phyloP scores from a whole-genome alignment of 2,113 vertebrate genomes.

The Platysteira castanea region DNA sequence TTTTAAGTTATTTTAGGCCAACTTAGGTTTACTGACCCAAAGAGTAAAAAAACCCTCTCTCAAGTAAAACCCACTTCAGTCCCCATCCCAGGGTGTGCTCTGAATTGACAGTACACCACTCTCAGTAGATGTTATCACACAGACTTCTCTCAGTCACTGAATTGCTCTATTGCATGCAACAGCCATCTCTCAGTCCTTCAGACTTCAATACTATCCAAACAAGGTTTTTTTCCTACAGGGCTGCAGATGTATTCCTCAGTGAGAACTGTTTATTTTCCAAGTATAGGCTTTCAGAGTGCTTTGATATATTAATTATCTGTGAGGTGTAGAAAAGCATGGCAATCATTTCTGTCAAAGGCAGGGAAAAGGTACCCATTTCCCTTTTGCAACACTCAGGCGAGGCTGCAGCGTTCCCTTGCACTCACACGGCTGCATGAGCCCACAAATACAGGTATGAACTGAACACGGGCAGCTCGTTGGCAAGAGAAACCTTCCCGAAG shows the following conservation, averaged over 20 bases:
- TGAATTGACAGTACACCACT: background rate
- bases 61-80: background rate
- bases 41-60: background rate
- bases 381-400: background rate
- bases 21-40: background rate
- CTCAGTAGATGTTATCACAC: background rate
- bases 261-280: background rate
- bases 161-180: background rate
- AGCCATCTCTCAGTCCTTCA: background rate
- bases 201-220: background rate
- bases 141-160: background rate
- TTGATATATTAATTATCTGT: background rate
- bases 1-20: background rate
- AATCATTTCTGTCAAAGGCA: background rate
- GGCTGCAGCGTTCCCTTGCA: conserved; percentile 21
- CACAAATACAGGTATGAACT: background rate
- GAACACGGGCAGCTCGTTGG: background rate
- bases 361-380: background rate
- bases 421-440: background rate
- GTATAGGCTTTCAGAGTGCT: background rate
- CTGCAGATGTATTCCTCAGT: background rate
- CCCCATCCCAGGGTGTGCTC: background rate
- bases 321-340: background rate
- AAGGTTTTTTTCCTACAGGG: background rate
- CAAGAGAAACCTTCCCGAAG: background rate